These are phyloP conservation scores for Antidorcas marsupialis DNA, from an alignment of 2,113 vertebrate species.

Conservation along the genomic window DNA sequence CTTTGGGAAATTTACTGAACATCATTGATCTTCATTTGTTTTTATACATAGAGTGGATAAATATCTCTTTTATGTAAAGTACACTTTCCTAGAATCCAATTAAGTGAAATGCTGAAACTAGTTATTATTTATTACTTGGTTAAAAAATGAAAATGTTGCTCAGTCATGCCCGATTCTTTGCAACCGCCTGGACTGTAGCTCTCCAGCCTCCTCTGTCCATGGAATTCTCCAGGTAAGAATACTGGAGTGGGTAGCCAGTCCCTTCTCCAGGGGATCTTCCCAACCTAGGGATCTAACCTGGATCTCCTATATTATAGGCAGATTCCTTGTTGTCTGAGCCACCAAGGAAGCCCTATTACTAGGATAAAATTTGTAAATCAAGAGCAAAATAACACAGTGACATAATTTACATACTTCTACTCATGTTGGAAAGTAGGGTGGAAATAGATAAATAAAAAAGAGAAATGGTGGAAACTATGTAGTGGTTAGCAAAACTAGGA, in stretches of 20 bases:
- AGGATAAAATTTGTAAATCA: neutral
- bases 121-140: neutral
- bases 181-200: neutral
- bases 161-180: neutral
- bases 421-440: neutral
- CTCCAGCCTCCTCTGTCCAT: neutral
- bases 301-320: neutral
- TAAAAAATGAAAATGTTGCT: neutral
- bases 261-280: neutral
- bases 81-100: neutral
- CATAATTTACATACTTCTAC: neutral
- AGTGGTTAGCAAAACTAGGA: neutral
- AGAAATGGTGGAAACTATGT: neutral
- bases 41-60: neutral
- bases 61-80: neutral
- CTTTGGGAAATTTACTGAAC: neutral
- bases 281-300: neutral
- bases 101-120: neutral
- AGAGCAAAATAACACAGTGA: neutral
- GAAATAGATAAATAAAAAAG: neutral
- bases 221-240: neutral
- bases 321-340: neutral
- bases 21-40: neutral
- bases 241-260: neutral
- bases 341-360: neutral